Conservation (phyloP, 2,797 vertebrate species). For the Clarias platycephalus region DNA sequence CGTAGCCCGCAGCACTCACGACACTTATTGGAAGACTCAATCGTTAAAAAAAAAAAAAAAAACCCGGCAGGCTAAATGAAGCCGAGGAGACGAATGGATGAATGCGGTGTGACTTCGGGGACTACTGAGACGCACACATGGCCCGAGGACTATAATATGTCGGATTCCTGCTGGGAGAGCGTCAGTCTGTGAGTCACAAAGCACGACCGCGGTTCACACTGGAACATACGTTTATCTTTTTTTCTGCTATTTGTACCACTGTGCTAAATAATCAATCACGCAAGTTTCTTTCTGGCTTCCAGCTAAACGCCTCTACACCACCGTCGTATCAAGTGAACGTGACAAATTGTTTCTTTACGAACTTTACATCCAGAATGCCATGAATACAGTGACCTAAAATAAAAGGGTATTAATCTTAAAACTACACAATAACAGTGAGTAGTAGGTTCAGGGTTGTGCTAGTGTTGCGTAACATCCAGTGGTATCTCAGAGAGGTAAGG, state of each 20-base stretch:
- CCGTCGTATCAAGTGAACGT: neutral
- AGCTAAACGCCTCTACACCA: conserved; percentile 1
- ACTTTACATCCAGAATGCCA: neutral
- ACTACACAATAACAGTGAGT: neutral
- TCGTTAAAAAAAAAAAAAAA: neutral
- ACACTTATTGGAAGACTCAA: conserved; percentile 34
- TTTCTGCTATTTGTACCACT: neutral
- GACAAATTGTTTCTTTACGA: conserved; percentile 15
- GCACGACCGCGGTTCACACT: neutral
- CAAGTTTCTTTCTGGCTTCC: neutral
- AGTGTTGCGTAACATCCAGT: neutral
- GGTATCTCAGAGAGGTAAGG: too few relatives aligned
- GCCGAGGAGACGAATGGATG: conserved; percentile 24
- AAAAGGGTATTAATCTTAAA: neutral
- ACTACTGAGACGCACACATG: neutral
- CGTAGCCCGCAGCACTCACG: conserved; percentile 35
- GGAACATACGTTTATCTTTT: neutral
- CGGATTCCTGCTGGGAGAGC: neutral
- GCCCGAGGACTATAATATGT: conserved; percentile 10
- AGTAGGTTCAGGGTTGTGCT: neutral
- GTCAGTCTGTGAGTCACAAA: conserved; percentile 4
- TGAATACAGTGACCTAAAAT: conserved; percentile 6
- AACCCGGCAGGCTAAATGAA: neutral
- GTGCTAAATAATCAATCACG: neutral
- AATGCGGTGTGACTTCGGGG: conserved; percentile 26